Evolutionary conservation across 2,888 invertebrate species (phyloP).

Genomic region (Chamaedrilus cognettii): DNA sequence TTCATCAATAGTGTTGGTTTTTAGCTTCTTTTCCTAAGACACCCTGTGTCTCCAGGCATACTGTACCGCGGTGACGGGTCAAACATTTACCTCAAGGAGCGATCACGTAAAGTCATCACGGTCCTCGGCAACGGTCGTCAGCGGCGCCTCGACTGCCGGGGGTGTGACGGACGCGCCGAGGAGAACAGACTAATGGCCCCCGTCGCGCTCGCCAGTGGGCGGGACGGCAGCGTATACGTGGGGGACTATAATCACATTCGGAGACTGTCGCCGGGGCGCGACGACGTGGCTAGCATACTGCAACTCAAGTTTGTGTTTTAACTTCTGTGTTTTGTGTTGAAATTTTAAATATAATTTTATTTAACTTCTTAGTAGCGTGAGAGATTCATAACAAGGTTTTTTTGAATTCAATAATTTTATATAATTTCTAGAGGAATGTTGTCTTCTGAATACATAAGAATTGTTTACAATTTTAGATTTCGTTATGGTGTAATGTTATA

Average conservation of each 20-base stretch:
- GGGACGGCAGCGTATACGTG: conserved; percentile 95
- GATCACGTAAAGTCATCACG: conserved; percentile 86
- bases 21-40: too few relatives aligned
- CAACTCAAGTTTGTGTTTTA: conserved; percentile 48
- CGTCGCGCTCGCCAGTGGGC: conserved; percentile 89
- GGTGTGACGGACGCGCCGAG: conserved; percentile 70
- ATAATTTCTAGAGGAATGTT: too few relatives aligned
- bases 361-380: too few relatives aligned
- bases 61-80: conserved; percentile 98
- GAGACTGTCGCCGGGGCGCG: conserved; percentile 51
- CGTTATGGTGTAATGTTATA: too few relatives aligned
- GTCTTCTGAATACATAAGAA: too few relatives aligned
- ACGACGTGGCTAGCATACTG: conserved; percentile 67
- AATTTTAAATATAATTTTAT: too few relatives aligned
- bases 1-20: too few relatives aligned
- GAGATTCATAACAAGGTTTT: too few relatives aligned
- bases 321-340: too few relatives aligned
- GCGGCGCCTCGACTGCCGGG: conserved; percentile 77
- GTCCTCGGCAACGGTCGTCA: conserved; percentile 69
- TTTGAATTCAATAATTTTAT: too few relatives aligned
- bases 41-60: conserved; percentile 78
- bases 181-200: conserved; percentile 79
- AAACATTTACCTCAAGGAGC: conserved; percentile 85
- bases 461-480: too few relatives aligned
- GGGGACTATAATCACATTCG: conserved; percentile 86